Base-by-base conservation (phyloP, 2,888 invertebrate genomes). In the Malthinus seriepunctatus region DNA sequence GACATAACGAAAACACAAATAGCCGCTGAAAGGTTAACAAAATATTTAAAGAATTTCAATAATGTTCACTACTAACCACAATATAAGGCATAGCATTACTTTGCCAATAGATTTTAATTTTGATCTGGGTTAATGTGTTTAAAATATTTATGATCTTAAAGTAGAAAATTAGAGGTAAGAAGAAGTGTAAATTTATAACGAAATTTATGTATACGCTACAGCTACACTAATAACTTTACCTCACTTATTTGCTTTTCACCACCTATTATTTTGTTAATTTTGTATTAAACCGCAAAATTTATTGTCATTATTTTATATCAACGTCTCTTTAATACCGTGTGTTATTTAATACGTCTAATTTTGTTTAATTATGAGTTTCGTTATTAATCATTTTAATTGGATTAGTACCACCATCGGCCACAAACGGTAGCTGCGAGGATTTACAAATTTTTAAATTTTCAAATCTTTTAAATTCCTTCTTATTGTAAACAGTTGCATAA, bases 31-130 rank as follows among this genome's bases (percentile, higher is more conserved):
- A 42, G 6, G 8, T n/a, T 23, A 42, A 11, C 10, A 42, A 15
- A 10, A n/a, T 42, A 42, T 42, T 42, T 42, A 42, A 42, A 42
- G 39, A 42, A 42, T 42, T 42, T 42, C 39, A 42, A 42, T 42
- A 42, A 42, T 23, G 39, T 8, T 23, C 39, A 23, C 10, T 15
- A 23, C 23, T 6, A 42, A 42, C 15, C 39, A 42, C 39, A 11
- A 14, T 42, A 23, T 42, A 42, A 42, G 39, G 14, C n/a, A 42
- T 23, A 14, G 12, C 39, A 42, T 42, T 15, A 42, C 39, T 42
- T 42, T 15, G n/a, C 39, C 39, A 15, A 42, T 42, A 42, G 14
- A 42, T 42, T 42, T 42, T 42, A 42, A 42, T 42, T 42, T 15
- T 42, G 23, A 42, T 15, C 39, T 23, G n/a, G 39, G 39, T 42